Percentiles rank a stretch among this genome's conserved stretches.
Evolutionary conservation across 2,113 vertebrate species (phyloP).

Genomic region (Struthidea cinerea): DNA sequence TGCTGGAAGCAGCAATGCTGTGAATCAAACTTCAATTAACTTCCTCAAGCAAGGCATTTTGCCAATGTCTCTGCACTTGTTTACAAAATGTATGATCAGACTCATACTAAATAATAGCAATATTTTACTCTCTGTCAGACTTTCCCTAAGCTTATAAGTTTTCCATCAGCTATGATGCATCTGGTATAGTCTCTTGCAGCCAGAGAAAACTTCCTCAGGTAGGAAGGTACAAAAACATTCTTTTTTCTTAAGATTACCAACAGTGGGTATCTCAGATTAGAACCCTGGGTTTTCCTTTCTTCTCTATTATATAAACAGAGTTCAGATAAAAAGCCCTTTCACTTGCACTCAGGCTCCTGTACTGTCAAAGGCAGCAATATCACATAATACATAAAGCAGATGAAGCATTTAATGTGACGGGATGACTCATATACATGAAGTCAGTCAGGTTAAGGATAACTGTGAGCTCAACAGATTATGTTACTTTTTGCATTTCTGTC

Average conservation of each 20-base stretch:
- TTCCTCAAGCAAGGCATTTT: not conserved
- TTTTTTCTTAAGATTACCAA: not conserved
- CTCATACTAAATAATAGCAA: not conserved
- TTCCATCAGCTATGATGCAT: not conserved
- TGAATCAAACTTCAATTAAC: not conserved
- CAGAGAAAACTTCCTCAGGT: not conserved
- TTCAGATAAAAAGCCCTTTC: not conserved
- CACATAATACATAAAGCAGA: not conserved
- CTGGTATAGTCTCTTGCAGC: not conserved
- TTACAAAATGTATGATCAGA: not conserved
- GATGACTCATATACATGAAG: not conserved
- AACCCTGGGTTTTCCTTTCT: not conserved
- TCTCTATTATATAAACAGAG: not conserved
- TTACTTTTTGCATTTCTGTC: not conserved
- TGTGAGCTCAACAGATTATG: not conserved
- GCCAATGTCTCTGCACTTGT: not conserved
- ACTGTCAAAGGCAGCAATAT: not conserved
- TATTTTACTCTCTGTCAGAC: not conserved
- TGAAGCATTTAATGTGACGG: not conserved
- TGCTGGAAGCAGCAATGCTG: not conserved
- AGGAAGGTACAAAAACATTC: not conserved
- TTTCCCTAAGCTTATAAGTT: not conserved
- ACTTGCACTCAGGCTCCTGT: not conserved
- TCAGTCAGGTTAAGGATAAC: not conserved
- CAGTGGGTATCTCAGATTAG: not conserved